phyloP scores from a whole-genome alignment of 2,888 invertebrate species.

The Creontiades dilutus region DNA sequence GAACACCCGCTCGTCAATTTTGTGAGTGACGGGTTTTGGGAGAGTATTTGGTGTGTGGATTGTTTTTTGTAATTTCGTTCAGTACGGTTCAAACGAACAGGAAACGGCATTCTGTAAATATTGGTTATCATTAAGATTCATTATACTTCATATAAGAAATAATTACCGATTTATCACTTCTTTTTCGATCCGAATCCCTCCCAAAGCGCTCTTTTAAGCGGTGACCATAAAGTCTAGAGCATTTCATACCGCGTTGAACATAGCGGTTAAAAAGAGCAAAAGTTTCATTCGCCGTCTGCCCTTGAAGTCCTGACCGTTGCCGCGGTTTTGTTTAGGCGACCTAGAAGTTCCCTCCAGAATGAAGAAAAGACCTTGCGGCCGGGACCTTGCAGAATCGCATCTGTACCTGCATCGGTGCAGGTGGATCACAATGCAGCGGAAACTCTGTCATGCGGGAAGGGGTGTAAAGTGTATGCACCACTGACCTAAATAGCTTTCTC shows the following conservation, averaged over 20 bases:
- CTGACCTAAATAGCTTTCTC: background rate
- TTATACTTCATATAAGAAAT: too few relatives aligned
- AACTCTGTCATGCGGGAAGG: background rate
- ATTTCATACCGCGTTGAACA: background rate
- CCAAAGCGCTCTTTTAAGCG: too few relatives aligned
- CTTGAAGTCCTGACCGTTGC: background rate
- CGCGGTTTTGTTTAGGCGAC: slow-evolving; percentile 32
- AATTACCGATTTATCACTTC: too few relatives aligned
- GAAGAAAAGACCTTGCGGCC: background rate
- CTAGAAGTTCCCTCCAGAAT: slow-evolving; percentile 32
- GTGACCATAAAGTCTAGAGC: too few relatives aligned
- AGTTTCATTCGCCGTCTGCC: slow-evolving; percentile 30
- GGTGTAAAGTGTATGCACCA: background rate
- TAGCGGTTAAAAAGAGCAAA: background rate
- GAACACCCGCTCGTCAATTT: too few relatives aligned
- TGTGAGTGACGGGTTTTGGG: too few relatives aligned
- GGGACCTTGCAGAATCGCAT: background rate
- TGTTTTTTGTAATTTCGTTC: too few relatives aligned
- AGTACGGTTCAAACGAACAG: too few relatives aligned
- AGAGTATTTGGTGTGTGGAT: too few relatives aligned
- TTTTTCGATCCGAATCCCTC: too few relatives aligned
- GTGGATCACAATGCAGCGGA: background rate
- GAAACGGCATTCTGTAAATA: too few relatives aligned
- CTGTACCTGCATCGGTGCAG: slow-evolving; percentile 30
- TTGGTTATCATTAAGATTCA: too few relatives aligned